Evolutionary conservation across 2,888 invertebrate genomes (phyloP).

Genomic region (Minunthozetes semirufus): DNA sequence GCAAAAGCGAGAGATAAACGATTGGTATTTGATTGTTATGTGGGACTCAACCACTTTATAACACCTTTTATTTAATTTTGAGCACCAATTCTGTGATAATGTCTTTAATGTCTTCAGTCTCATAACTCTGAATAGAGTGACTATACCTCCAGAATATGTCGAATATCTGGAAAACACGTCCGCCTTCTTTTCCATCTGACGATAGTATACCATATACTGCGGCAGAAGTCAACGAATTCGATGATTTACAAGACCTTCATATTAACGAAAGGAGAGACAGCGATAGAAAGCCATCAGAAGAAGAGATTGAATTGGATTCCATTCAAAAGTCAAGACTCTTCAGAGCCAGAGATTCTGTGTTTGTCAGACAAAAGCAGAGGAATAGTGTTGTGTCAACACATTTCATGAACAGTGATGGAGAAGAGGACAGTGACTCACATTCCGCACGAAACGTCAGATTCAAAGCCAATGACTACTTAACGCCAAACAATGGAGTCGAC

Average conservation of each 20-base stretch:
- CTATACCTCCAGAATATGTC: not conserved
- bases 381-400: not conserved
- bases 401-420: not conserved
- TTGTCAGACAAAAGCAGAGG: not conserved
- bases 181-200: not conserved
- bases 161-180: not conserved
- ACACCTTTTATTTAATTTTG: not conserved
- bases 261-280: not conserved
- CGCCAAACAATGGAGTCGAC: too few relatives aligned
- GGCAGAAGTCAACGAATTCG: conserved; percentile 2
- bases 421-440: not conserved
- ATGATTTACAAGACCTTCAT: not conserved
- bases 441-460: not conserved
- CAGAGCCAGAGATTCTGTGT: not conserved
- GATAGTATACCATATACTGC: not conserved
- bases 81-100: not conserved
- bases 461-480: not conserved
- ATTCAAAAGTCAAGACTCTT: not conserved
- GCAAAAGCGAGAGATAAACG: too few relatives aligned
- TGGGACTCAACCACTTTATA: not conserved
- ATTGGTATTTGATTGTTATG: not conserved
- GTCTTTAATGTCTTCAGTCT: conserved; percentile 8
- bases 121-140: not conserved
- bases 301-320: not conserved
- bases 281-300: not conserved